phyloP scores from a whole-genome alignment of 1,140 invertebrate genomes.

The Diachasma alloeum region DNA sequence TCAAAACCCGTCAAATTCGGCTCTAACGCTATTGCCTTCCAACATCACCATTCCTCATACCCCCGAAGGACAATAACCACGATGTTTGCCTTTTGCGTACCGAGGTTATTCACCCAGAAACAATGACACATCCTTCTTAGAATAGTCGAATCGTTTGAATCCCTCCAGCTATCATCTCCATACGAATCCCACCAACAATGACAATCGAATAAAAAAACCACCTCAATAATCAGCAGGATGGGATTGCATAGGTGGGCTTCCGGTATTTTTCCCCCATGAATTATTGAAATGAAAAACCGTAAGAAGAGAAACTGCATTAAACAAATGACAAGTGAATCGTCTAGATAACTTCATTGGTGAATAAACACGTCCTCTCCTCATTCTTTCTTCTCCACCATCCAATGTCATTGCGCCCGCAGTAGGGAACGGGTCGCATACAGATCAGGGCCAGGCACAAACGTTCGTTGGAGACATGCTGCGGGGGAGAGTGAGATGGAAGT shows the following conservation, averaged over 20 bases:
- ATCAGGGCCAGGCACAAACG: constrained; percentile 21
- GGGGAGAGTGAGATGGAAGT: not conserved
- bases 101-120: not conserved
- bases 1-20: too few relatives aligned
- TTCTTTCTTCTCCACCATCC: constrained; percentile 14
- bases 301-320: not conserved
- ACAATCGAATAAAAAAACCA: not conserved
- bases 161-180: not conserved
- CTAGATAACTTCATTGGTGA: not conserved
- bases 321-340: constrained; percentile 22
- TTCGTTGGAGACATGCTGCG: not conserved
- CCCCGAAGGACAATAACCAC: not conserved
- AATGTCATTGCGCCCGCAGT: constrained; percentile 29
- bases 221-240: not conserved
- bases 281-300: not conserved
- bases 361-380: not conserved
- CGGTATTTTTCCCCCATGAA: not conserved
- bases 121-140: constrained; percentile 6
- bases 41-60: not conserved
- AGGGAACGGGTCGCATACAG: constrained; percentile 30
- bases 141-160: not conserved
- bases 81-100: not conserved
- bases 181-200: not conserved
- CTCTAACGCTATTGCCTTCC: not conserved
- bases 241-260: not conserved